Conservation (phyloP, 2,888 invertebrate genomes). For the Tanypteryx hageni region DNA sequence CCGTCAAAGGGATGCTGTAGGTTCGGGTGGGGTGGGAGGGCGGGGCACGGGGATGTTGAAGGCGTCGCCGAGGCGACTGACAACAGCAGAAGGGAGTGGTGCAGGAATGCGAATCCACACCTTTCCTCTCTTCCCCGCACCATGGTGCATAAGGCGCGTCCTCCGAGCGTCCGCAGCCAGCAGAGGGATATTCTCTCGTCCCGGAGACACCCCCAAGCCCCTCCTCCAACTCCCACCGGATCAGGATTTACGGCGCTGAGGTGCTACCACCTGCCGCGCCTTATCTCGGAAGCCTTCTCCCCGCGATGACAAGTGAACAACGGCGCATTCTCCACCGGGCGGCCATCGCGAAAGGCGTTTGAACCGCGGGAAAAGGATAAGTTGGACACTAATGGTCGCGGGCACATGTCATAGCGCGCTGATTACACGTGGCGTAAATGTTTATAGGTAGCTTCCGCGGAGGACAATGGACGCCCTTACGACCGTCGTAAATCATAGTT, state of each 20-base stretch:
- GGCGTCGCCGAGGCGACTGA: conserved; percentile 1
- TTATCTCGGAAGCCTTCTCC: neutral
- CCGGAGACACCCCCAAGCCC: too few species aligned
- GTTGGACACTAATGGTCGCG: conserved; percentile 19
- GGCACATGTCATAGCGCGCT: conserved; percentile 31
- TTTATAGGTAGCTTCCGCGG: neutral
- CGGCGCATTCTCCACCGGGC: neutral
- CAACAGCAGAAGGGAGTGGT: neutral
- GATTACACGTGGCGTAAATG: conserved; percentile 32
- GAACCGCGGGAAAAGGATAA: neutral
- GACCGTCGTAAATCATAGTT: conserved; percentile 4
- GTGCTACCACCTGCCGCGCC: conserved; percentile 28
- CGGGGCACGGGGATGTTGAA: neutral
- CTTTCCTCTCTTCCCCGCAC: conserved; percentile 3
- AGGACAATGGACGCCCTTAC: conserved; percentile 23
- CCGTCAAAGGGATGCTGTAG: conserved; percentile 15
- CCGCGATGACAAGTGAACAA: neutral
- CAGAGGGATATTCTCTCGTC: too few species aligned
- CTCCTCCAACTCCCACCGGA: neutral
- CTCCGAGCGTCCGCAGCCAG: neutral
- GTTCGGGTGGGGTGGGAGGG: neutral
- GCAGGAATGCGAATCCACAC: conserved; percentile 10
- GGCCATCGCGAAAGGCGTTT: neutral
- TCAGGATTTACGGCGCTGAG: neutral
- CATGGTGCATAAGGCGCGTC: neutral